Percentiles rank a stretch among this genome's conserved stretches.
phyloP scores from a whole-genome alignment of 1,140 invertebrate genomes.

The Drosophila sucinea region DNA sequence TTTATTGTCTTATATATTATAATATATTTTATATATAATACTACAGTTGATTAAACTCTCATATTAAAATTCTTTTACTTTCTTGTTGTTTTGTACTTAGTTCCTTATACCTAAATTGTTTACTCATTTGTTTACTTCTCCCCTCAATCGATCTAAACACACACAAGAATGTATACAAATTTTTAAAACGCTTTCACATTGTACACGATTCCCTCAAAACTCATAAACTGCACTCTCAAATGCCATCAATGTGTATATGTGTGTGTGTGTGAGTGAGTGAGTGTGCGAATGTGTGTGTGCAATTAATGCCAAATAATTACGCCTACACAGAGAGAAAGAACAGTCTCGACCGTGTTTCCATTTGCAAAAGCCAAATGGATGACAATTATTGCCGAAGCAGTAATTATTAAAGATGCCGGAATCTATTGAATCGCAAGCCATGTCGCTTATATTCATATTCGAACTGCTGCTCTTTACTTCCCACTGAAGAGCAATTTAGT shows the following conservation, averaged over 20 bases:
- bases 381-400: not conserved
- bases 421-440: too few species aligned
- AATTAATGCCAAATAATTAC: slow-evolving; percentile 52
- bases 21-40: not conserved
- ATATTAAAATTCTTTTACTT: not conserved
- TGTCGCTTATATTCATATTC: too few species aligned
- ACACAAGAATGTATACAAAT: slow-evolving; percentile 10
- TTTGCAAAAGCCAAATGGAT: not conserved
- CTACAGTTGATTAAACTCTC: not conserved
- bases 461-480: too few species aligned
- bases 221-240: slow-evolving; percentile 12
- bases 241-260: not conserved
- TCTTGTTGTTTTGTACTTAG: not conserved
- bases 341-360: too few species aligned
- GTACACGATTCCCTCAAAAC: slow-evolving; percentile 4
- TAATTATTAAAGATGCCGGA: too few species aligned
- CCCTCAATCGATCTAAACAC: not conserved
- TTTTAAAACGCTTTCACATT: slow-evolving; percentile 4
- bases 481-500: too few species aligned
- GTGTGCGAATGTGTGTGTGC: slow-evolving; percentile 23
- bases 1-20: too few species aligned
- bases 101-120: not conserved
- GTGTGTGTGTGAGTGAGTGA: not conserved
- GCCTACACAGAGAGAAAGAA: slow-evolving; percentile 3
- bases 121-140: not conserved